Conservation (phyloP, 2,113 vertebrate species). For the Oxyruncus cristatus region DNA sequence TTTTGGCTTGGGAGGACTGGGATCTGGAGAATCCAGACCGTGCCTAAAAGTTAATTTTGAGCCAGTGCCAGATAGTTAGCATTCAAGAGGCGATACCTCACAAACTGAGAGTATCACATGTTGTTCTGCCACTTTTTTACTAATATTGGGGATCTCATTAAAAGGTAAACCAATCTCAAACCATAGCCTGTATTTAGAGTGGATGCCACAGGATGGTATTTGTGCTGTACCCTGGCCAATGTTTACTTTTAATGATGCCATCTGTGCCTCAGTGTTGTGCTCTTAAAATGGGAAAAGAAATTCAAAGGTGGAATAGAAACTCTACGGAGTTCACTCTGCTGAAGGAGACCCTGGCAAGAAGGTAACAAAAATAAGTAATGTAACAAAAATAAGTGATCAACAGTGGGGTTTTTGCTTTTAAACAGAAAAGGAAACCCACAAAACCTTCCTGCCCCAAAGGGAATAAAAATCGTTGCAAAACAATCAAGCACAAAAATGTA, state of each 20-base stretch:
- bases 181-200: conserved; percentile 1
- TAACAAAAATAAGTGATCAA: not conserved
- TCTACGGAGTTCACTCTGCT: not conserved
- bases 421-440: not conserved
- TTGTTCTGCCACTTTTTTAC: not conserved
- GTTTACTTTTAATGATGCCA: conserved; percentile 1
- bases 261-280: not conserved
- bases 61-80: not conserved
- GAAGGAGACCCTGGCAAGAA: not conserved
- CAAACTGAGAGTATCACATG: not conserved
- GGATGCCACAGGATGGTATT: conserved; percentile 3
- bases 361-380: not conserved
- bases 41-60: not conserved
- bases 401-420: not conserved
- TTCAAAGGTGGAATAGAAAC: not conserved
- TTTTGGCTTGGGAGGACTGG: not conserved
- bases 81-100: not conserved
- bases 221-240: conserved; percentile 12
- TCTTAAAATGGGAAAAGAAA: not conserved
- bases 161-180: conserved; percentile 44
- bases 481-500: not conserved
- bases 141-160: not conserved
- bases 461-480: not conserved
- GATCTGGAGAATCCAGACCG: not conserved
- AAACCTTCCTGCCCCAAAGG: not conserved